Evolutionary conservation across 2,797 vertebrate genomes (phyloP).

Genomic region (Pangasius krempfi): DNA sequence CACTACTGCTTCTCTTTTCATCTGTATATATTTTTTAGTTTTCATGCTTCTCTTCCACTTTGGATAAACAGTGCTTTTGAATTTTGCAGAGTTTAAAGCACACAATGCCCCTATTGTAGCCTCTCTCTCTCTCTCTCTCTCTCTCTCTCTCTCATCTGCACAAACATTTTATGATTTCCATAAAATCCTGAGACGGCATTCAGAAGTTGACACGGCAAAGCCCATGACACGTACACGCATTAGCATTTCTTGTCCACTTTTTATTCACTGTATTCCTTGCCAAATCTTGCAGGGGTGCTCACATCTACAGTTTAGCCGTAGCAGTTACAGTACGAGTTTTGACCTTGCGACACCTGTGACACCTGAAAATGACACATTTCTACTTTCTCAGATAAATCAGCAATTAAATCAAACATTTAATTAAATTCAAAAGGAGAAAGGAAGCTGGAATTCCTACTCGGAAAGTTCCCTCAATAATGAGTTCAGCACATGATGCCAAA

Average conservation of each 20-base stretch:
- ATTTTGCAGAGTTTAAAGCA: neutral
- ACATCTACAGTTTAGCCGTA: neutral
- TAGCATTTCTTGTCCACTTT: slow-evolving; percentile 38
- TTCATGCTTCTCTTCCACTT: neutral
- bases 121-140: neutral
- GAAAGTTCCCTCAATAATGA: neutral
- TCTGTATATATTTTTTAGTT: slow-evolving; percentile 6
- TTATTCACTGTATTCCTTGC: neutral
- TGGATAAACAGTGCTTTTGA: slow-evolving; percentile 6
- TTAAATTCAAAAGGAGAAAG: neutral
- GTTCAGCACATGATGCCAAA: neutral
- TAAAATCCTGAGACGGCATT: slow-evolving; percentile 41
- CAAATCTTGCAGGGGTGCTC: neutral
- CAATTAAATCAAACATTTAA: neutral
- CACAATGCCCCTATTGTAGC: slow-evolving; percentile 18
- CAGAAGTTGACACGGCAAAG: slow-evolving; percentile 39
- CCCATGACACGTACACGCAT: slow-evolving; percentile 31
- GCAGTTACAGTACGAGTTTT: neutral
- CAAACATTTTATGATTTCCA: slow-evolving; percentile 47
- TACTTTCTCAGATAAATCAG: neutral
- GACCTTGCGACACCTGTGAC: neutral
- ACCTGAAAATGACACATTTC: neutral
- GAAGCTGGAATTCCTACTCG: neutral
- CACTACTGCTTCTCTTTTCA: neutral
- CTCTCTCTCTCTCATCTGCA: slow-evolving; percentile 24